Evolutionary conservation across 1,140 invertebrate genomes (phyloP), one percentile per base, ranked within the genome.

Genomic region (Nylanderia fulva): DNA sequence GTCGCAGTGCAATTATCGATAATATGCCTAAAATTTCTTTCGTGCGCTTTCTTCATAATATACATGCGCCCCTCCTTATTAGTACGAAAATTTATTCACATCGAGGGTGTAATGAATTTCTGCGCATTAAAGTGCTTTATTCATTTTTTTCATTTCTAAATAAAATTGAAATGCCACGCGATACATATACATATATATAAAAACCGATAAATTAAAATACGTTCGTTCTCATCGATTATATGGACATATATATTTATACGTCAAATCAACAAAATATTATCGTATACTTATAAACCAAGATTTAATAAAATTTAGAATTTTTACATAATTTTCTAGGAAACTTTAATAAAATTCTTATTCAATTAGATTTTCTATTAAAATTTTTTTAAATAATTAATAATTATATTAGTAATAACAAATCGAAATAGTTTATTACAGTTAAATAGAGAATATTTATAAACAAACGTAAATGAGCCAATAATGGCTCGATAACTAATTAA

Each of bases 1-100:
- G 87, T 92, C 89, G 87, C 58, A 29, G 52, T 88, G 87, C 85
- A 86, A 92, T 92, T 93, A 92, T 88, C 87, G 88, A 86, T 92
- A 93, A 92, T 90, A 85, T 88, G 69, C 86, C 77, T 83, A 56
- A 85, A 77, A 80, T 86, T 63, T 84, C 64, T 63, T 64, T 52
- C 61, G 61, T 52, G 68, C 24, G 18, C 21, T 18, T 13, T n/a
- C 58, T 85, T 68, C 27, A 48, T 66, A 75, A 85, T 75, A 85
- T 75, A 36, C 52, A 24, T 29, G 29, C 61, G 60, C 29, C 42
- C 60, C 18, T 61, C 29, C 24, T 68, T 75, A 75, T 68, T 85
- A 74, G 11, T 74, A 72, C 80, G 85, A 29, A 76, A 86, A 85
- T 85, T 76, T 58, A 75, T 86, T 76, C 54, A 60, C 69, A 33